Conservation (phyloP, 2,113 vertebrate species). For the Microcebus murinus region DNA sequence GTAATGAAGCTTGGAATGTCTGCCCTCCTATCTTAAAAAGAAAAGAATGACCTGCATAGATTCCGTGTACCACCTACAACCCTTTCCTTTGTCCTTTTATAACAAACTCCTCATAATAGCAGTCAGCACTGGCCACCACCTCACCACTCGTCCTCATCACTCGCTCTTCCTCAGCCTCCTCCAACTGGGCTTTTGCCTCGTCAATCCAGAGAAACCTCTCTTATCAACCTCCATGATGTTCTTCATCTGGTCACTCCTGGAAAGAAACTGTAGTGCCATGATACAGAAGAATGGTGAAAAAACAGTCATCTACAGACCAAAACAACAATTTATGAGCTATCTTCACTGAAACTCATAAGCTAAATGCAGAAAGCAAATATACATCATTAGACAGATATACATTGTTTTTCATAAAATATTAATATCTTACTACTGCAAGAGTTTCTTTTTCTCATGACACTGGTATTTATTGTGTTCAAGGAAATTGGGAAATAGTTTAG, state of each 20-base stretch:
- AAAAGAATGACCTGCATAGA: neutral
- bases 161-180: neutral
- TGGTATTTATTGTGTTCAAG: neutral
- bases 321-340: neutral
- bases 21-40: neutral
- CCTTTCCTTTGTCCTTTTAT: neutral
- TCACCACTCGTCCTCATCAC: neutral
- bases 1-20: neutral
- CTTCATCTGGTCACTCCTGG: neutral
- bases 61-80: neutral
- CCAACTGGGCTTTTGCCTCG: neutral
- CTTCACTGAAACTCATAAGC: neutral
- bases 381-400: neutral
- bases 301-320: neutral
- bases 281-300: neutral
- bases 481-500: neutral
- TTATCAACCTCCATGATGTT: neutral
- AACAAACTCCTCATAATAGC: neutral
- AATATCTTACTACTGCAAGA: neutral
- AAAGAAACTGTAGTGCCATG: neutral
- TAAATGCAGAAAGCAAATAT: neutral
- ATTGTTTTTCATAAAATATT: conserved; percentile 14
- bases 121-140: neutral
- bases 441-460: conserved; percentile 28
- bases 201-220: neutral